Conservation (phyloP, 2,113 vertebrate species). For the Pelusios castaneus region DNA sequence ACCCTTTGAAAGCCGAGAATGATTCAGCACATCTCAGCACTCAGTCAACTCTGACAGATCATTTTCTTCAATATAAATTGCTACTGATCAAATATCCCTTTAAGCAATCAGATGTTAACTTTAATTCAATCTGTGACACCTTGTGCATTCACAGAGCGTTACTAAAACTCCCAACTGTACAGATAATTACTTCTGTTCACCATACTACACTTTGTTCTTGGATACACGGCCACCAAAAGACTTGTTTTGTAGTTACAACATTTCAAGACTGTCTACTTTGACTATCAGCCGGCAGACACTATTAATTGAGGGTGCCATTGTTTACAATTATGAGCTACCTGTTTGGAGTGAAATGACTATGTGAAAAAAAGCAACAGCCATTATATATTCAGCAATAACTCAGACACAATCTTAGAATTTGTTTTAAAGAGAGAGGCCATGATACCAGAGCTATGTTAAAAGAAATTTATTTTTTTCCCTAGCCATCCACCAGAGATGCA, state of each 20-base stretch:
- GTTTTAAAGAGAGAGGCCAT: not conserved
- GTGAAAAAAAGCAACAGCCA: slow-evolving; percentile 22
- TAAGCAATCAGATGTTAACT: not conserved
- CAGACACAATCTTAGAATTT: slow-evolving; percentile 47
- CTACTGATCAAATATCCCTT: not conserved
- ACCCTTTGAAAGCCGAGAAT: not conserved
- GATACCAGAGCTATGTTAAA: slow-evolving; percentile 3
- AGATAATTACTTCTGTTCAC: not conserved
- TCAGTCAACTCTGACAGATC: not conserved
- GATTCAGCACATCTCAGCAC: not conserved
- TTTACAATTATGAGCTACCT: slow-evolving; percentile 29
- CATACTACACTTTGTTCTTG: not conserved
- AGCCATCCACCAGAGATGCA: not conserved
- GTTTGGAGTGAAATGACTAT: not conserved
- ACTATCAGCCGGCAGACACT: not conserved
- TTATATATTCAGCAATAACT: slow-evolving; percentile 17
- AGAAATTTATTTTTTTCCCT: slow-evolving; percentile 9
- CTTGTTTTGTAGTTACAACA: not conserved
- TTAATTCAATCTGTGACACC: not conserved
- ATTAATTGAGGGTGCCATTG: slow-evolving; percentile 36
- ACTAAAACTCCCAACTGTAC: not conserved
- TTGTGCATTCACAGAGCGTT: not conserved
- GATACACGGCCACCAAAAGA: not conserved
- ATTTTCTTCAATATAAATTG: slow-evolving; percentile 5
- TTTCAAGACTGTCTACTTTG: slow-evolving; percentile 1